Evolutionary conservation across 2,888 invertebrate genomes (phyloP), one percentile per base, ranked within the genome.

Genomic region (Empis stercorea): DNA sequence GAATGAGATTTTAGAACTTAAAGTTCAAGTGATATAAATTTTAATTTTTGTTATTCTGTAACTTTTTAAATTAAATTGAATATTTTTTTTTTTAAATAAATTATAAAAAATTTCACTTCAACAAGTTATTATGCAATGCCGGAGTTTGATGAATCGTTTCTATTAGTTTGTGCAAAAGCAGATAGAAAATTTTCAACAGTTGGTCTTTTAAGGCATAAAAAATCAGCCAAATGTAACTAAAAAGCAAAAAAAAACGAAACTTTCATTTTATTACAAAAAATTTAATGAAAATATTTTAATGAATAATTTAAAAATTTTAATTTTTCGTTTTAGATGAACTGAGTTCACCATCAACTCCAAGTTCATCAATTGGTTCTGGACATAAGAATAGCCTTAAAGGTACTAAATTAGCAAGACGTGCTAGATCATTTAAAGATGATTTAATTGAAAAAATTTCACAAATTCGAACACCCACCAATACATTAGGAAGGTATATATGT

Each of bases 381-480:
- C 81, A 81, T 64, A 85, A 85, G 64, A 81, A 84, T 57, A 81
- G 81, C 54, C 72, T 82, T 68, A 84, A 85, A 64, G 84, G 87
- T 63, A 87, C 85, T 57, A 87, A 87, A 70, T 76, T 91, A 71
- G 88, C 89, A 49, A 76, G 87, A 56, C 79, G 91, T 55, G 91
- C 91, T 54, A 81, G 89, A 58, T 88, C 88, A 55, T 91, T 92
- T 73, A 92, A 91, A 73, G 89, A 91, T 78, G 91, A 91, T 72
- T 79, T 92, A 62, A 77, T 91, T 65, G 88, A 89, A 70, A 87
- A 87, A 71, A 80, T 91, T 68, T 87, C 86, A 56, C 84, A 87
- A 70, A 89, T 91, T 83, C 81, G 89, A 57, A 87, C 87, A 55
- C 87, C 89, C 45, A 71, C 70, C 45, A 76, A 72, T 57, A 71